phyloP scores from a whole-genome alignment of 2,113 vertebrate species.

The Dendrocopos noguchii region DNA sequence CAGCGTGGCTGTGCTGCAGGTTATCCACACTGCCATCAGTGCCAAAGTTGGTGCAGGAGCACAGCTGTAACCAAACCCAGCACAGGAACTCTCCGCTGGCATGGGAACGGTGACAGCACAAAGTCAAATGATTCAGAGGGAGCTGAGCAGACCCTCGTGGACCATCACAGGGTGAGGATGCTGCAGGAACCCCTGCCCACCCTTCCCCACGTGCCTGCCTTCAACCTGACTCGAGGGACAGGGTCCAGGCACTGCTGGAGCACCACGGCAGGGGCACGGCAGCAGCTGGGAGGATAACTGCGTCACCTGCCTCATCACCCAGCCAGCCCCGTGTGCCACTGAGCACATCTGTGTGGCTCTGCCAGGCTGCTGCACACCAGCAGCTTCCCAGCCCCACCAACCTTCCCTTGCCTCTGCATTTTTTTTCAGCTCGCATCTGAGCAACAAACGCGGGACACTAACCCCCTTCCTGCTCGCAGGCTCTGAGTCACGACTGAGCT shows the following conservation, averaged over 20 bases:
- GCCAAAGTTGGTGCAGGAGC: not conserved
- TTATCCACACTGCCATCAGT: accelerated
- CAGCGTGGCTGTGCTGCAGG: accelerated
- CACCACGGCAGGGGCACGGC: accelerated
- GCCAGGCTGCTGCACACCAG: not conserved
- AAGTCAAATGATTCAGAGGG: accelerated
- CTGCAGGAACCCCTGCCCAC: not conserved
- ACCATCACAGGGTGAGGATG: accelerated
- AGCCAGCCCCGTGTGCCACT: accelerated
- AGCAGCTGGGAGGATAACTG: accelerated
- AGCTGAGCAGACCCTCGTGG: accelerated
- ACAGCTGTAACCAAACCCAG: accelerated
- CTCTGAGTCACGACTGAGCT: accelerated
- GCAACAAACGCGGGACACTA: not conserved
- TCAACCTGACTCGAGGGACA: accelerated
- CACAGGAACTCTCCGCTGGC: accelerated
- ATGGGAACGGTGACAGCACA: accelerated
- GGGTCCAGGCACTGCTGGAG: accelerated
- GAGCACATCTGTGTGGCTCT: accelerated
- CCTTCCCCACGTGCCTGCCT: accelerated
- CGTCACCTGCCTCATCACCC: accelerated
- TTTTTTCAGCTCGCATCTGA: not conserved
- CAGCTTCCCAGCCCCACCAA: not conserved
- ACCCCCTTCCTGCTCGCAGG: accelerated
- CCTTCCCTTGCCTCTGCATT: not conserved